Evolutionary conservation across 2,113 vertebrate genomes (phyloP).

Genomic region (Seriola dumerili): DNA sequence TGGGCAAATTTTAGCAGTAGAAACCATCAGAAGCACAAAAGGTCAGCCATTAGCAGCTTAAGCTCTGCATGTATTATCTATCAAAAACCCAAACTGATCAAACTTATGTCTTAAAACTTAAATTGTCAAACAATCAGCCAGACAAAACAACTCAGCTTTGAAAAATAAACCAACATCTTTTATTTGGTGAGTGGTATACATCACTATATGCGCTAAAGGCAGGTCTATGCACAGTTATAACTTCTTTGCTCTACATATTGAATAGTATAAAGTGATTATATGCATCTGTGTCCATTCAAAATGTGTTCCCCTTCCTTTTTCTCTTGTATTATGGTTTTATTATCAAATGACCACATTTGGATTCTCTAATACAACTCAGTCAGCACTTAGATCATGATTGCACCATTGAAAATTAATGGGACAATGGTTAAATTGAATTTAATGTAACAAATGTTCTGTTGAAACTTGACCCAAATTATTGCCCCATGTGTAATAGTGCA

Average conservation of each 20-base stretch:
- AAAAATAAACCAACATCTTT: slow-evolving; percentile 85
- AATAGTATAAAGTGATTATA: slow-evolving; percentile 77
- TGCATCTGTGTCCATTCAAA: slow-evolving; percentile 57
- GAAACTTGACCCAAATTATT: not conserved
- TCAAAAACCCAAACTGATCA: not conserved
- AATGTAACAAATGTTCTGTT: not conserved
- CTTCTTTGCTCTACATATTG: slow-evolving; percentile 63
- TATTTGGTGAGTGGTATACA: slow-evolving; percentile 77
- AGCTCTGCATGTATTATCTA: not conserved
- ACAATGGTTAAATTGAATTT: not conserved
- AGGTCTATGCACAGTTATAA: slow-evolving; percentile 69
- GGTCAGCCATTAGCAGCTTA: not conserved
- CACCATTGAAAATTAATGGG: slow-evolving; percentile 6
- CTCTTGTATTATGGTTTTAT: slow-evolving; percentile 3
- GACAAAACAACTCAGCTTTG: slow-evolving; percentile 83
- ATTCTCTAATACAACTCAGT: slow-evolving; percentile 22
- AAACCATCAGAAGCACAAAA: not conserved
- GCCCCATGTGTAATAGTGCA: not conserved
- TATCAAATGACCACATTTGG: slow-evolving; percentile 8
- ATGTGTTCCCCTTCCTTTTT: slow-evolving; percentile 20
- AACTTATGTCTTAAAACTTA: not conserved
- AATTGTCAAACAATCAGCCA: slow-evolving; percentile 71
- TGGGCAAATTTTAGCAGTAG: not conserved
- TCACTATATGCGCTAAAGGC: slow-evolving; percentile 72
- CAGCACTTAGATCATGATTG: not conserved